Evolutionary conservation across 2,888 invertebrate genomes (phyloP), one percentile per base, ranked within the genome.

Genomic region (Calameuta idolon): DNA sequence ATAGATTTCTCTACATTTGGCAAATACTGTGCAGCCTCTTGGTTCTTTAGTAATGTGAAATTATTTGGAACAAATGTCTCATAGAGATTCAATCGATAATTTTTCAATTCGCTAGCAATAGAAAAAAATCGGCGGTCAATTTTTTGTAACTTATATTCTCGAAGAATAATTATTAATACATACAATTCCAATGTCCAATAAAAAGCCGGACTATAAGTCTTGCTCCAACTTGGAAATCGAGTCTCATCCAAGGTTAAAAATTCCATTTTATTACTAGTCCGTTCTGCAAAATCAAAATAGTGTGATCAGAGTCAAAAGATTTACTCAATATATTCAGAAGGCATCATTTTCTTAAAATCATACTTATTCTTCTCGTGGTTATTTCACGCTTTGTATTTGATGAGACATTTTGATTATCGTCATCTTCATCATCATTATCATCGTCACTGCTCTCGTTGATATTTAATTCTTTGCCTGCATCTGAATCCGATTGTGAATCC

Each of bases 1-100:
- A 95, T 94, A 0, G 95, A 95, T 81, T 92, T 87, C 79, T 92
- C 91, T 68, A 93, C 75, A 35, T 91, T 87, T 3, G 95, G 95
- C 81, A 94, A 86, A 87, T 94, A 95, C 35, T 91, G 85, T 1
- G 81, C 80, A 4, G 92, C 79, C 34, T 92, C 89, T 1, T 91
- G 87, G n/a, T 90, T 87, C 23, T 89, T 81, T 35, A 95, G 83
- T 40, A 91, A 80, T 35, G 87, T 87, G 81, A 90, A 91, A n/a
- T 85, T 78, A 81, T 91, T 91, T 30, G 86, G 87, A 23, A 80
- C 83, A 89, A 93, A 92, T 33, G 92, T 86, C 11, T 91, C 83
- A 83, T 93, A 94, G 77, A 94, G 86, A 12, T 82, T 86, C 12
- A 89, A 69, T 69, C 84, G 79, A 79, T 89, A 92, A 85, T 92